Base-by-base conservation (phyloP, 2,113 vertebrate genomes). In the Bubo bubo region DNA sequence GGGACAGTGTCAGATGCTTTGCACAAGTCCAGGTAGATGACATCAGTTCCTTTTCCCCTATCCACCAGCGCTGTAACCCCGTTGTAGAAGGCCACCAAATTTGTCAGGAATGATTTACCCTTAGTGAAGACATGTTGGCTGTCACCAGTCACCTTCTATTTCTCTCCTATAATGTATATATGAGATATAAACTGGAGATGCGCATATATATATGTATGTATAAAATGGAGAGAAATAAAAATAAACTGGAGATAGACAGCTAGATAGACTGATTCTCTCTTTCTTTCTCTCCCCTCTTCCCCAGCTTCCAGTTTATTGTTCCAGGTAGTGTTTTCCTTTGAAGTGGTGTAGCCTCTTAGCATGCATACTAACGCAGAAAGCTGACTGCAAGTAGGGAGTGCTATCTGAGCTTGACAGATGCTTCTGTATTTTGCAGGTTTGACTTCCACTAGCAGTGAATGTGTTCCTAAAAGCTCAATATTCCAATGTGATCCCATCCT, bases 401-500 rank as follows among this genome's bases (percentile, higher is more conserved):
- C n/a, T 47, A 0, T 47, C 53, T 66, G 62, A 94, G 47, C 41
- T 66, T 79, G 39, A 76, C 73, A 74, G 52, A 11, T 80, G 30
- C 30, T 74, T 81, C 47, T 95, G 22, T 92, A 37, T 94, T n/a
- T 97, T 96, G 37, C 79, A 98, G 97, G 34, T 73, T 88, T 95
- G 93, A 79, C 85, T 79, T 96, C 98, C 67, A 85, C 68, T 72
- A 86, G 63, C 35, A 74, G 43, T 63, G 64, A 86, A 8, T 20
- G 97, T 45, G 39, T 68, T 66, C 49, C 45, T 60, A 52, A 80
- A 70, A 86, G 39, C 68, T 62, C 91, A 83, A 81, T 68, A 32
- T 64, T 97, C 30, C 76, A 91, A 7, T 50, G 71, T 32, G 81
- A 98, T 84, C 97, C 97, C 59, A 96, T 98, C 64, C 92, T 98